Base-by-base conservation (phyloP, 1,140 invertebrate species). In the Epicauta chinensis region DNA sequence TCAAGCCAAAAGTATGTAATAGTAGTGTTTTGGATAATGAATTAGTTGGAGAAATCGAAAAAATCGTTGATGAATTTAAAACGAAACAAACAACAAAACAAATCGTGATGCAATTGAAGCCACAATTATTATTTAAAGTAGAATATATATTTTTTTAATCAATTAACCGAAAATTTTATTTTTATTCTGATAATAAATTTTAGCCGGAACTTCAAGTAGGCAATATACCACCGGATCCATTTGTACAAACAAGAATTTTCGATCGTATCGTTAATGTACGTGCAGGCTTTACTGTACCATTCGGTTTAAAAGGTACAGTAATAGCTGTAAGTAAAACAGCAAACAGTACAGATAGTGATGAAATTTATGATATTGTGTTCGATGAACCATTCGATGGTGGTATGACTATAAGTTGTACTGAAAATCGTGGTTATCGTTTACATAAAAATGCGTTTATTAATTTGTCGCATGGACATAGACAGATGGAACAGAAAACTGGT, bases 211-310 rank as follows among this genome's bases (percentile, higher is more conserved):
- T 77, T 30, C 70, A 75, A 61, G 63, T 69, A 17, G 73, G 81
- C 59, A 71, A 75, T 66, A 47, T 75, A 41, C 60, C 77, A 1
- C 83, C 88, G 0, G 91, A 93, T 72, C 71, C 77, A 0, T 73
- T 68, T 11, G 77, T 82, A 0, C 77, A 75, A 2, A 86, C 81
- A 66, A 59, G 75, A 53, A 61, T 97, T 35, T 86, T 89, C 56
- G 93, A 97, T 68, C 77, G 94, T 46, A 82, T 98, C 32, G 80
- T 95, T 2, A 83, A 85, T 59, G 79, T 89, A 0, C 76, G 83
- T 30, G 77, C 82, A 37, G 79, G 80, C 39, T 87, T 82, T 59
- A 79, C 81, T 2, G 89, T 93, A 6, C 91, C 92, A 0, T 70
- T 90, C 11, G 93, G 91, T 3, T 74, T 81, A 1, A 82, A 81